Evolutionary conservation across 2,113 vertebrate species (phyloP), one percentile per base, ranked within the genome.

Genomic region (Melierax canorus): DNA sequence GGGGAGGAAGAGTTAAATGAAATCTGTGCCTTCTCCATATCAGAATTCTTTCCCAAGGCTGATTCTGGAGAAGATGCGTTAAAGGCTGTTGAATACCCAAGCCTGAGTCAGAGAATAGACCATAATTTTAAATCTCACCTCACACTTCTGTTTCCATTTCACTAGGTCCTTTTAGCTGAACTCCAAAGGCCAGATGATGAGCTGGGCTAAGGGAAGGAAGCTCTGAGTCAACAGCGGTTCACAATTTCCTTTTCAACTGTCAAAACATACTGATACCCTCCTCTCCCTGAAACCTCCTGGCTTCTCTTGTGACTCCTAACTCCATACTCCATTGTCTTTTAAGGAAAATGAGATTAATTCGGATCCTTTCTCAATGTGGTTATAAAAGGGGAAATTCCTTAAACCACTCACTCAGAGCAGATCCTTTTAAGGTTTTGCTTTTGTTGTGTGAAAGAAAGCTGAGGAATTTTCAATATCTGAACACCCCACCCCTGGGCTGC

Each of bases 391-490:
- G 43, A 86, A 91, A 75, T 94, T 74, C 74, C 60, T 84, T 87
- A 62, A 95, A 50, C 16, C 26, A 19, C 38, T 81, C 36, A 46
- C 24, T 82, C 58, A 58, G 55, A 87, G 51, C 51, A 86, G 45
- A 48, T 56, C 45, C n/a, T 96, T 76, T 88, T n/a, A 62, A 94
- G 24, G 29, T 72, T 95, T 90, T 82, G 20, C 14, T 85, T 92
- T 73, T 64, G 38, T 46, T 90, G 41, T 66, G 64, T 39, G 74
- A 87, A 95, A 80, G 84, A 18, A 95, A 91, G 30, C n/a, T 59
- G 53, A 89, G 45, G 91, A 89, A 95, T 97, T 94, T 95, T 92
- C 80, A 92, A 34, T 92, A 91, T 71, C 6, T 2, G 58, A 92
- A 69, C 62, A 76, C 39, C 18, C 38, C 74, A 94, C 66, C 14